Conservation (phyloP, 2,113 vertebrate species). For the Melospiza melodia region DNA sequence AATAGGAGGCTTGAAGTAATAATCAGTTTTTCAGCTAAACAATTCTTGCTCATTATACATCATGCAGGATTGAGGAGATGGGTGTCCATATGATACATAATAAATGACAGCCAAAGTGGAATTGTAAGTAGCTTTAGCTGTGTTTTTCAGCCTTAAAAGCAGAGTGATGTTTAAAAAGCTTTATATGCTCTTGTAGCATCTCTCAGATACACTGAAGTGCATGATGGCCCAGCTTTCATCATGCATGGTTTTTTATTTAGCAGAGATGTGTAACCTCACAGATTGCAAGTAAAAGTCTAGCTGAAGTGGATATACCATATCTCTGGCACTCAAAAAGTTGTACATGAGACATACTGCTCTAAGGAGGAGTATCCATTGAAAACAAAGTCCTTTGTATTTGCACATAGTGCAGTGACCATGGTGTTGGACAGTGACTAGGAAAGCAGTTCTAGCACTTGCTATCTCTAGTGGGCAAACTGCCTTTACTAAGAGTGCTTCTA, state of each 20-base stretch:
- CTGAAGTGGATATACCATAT: neutral
- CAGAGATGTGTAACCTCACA: neutral
- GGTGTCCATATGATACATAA: neutral
- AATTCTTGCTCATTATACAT: neutral
- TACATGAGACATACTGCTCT: neutral
- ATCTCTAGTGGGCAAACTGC: neutral
- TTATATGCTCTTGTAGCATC: neutral
- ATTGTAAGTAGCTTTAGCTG: neutral
- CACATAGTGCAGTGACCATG: fast-evolving
- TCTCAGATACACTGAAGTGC: neutral
- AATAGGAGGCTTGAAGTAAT: neutral
- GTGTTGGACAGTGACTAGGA: neutral
- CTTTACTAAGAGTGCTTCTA: neutral
- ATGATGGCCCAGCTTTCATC: neutral
- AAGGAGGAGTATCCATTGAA: neutral
- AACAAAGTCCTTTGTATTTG: neutral
- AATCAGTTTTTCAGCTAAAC: neutral
- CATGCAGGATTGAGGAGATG: neutral
- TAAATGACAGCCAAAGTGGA: neutral
- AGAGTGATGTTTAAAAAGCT: neutral
- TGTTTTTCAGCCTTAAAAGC: constrained; percentile 19
- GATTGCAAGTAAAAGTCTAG: neutral
- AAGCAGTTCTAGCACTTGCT: neutral
- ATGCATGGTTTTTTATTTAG: neutral
- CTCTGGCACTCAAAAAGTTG: neutral